Conservation (phyloP, 2,113 vertebrate species). For the Vireo altiloquus region DNA sequence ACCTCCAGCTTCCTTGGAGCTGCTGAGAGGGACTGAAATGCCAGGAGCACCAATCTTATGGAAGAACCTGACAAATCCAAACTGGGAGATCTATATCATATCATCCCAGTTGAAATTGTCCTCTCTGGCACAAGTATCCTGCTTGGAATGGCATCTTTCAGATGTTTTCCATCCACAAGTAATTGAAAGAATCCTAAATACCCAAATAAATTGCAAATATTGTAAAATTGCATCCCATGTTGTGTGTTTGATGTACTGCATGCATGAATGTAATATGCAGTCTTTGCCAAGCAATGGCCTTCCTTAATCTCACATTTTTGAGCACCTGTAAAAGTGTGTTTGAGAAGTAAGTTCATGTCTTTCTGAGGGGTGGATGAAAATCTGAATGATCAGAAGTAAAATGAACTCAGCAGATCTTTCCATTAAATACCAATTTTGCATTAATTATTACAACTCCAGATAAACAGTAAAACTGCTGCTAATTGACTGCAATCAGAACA, state of each 20-base stretch:
- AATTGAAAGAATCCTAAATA: background rate
- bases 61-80: background rate
- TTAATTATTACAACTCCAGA: background rate
- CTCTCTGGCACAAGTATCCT: background rate
- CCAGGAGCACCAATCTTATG: background rate
- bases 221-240: background rate
- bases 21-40: background rate
- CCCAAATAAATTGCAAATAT: background rate
- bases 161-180: background rate
- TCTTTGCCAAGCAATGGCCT: background rate
- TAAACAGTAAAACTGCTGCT: background rate
- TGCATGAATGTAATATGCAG: background rate
- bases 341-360: background rate
- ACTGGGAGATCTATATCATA: background rate
- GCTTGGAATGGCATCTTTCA: background rate
- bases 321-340: background rate
- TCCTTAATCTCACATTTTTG: background rate
- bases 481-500: background rate
- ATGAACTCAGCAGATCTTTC: background rate
- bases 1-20: background rate
- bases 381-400: background rate
- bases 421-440: background rate
- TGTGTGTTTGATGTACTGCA: fast-evolving
- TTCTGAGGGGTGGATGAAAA: background rate
- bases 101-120: background rate